A percentile compares a stretch with the other conserved stretches of the same genome.
Conservation (phyloP, 2,113 vertebrate genomes). For the Aleadryas rufinucha region DNA sequence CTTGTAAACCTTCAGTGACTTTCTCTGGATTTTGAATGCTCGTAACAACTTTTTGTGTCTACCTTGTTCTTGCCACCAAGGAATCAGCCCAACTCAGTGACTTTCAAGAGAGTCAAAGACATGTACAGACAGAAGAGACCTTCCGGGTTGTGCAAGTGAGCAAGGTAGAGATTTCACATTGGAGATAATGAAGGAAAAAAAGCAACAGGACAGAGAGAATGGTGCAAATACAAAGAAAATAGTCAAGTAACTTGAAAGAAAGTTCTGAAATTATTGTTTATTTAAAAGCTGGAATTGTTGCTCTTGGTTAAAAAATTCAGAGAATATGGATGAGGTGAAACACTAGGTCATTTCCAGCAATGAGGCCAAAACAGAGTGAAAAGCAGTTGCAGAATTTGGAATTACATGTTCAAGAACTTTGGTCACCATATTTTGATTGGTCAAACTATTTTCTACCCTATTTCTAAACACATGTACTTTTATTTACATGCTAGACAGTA, state of each 20-base stretch:
- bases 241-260: not conserved
- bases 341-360: not conserved
- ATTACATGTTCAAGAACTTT: not conserved
- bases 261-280: not conserved
- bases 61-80: not conserved
- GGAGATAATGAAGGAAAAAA: not conserved
- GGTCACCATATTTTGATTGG: not conserved
- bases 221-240: not conserved
- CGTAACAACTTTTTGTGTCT: not conserved
- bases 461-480: not conserved
- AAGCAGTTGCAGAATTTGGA: not conserved
- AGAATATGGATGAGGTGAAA: not conserved
- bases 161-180: not conserved
- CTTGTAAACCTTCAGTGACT: not conserved
- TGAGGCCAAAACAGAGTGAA: not conserved
- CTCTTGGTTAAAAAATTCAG: not conserved
- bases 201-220: not conserved
- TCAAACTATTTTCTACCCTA: not conserved
- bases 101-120: not conserved
- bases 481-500: not conserved
- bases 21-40: not conserved
- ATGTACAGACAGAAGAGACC: accelerated
- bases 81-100: not conserved
- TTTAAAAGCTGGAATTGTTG: not conserved
- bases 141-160: not conserved